These are phyloP conservation scores for Aleiodes alternator DNA, from an alignment of 2,888 invertebrate genomes.

Conservation along the genomic window DNA sequence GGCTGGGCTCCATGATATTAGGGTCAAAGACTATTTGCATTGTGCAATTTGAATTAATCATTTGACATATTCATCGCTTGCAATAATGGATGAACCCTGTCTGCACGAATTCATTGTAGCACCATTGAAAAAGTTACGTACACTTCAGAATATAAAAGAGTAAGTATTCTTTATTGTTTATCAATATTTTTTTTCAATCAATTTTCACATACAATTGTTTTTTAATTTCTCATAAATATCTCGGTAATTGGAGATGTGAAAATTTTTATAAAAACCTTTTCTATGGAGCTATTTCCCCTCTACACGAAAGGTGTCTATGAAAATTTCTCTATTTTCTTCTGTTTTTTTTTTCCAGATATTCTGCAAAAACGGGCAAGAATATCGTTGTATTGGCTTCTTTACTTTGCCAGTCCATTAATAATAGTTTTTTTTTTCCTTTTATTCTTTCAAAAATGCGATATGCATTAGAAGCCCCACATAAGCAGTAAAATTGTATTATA, in stretches of 20 bases:
- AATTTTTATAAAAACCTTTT: slow-evolving; percentile 34
- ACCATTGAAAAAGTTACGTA: slow-evolving; percentile 69
- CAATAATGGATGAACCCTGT: slow-evolving; percentile 67
- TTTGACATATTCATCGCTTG: slow-evolving; percentile 15
- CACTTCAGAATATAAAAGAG: slow-evolving; percentile 71
- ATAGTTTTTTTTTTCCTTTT: too few species aligned
- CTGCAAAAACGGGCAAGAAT: background rate
- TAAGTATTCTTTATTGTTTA: slow-evolving; percentile 58
- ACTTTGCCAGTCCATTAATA: too few species aligned
- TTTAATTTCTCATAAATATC: too few species aligned
- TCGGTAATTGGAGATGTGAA: background rate
- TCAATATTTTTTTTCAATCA: slow-evolving; percentile 23
- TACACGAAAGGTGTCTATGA: background rate
- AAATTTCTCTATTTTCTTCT: background rate
- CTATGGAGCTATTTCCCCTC: background rate
- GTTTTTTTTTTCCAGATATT: background rate
- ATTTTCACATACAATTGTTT: background rate
- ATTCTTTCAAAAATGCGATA: too few species aligned
- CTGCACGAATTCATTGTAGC: slow-evolving; percentile 67
- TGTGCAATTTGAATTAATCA: slow-evolving; percentile 22
- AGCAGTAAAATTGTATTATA: background rate
- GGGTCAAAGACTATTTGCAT: slow-evolving; percentile 8
- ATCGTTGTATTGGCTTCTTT: background rate
- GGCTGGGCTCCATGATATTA: slow-evolving; percentile 11
- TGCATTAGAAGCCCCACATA: background rate